Evolutionary conservation across 2,888 invertebrate genomes (phyloP), one percentile per base, ranked within the genome.

Genomic region (Eubasilissa splendida): DNA sequence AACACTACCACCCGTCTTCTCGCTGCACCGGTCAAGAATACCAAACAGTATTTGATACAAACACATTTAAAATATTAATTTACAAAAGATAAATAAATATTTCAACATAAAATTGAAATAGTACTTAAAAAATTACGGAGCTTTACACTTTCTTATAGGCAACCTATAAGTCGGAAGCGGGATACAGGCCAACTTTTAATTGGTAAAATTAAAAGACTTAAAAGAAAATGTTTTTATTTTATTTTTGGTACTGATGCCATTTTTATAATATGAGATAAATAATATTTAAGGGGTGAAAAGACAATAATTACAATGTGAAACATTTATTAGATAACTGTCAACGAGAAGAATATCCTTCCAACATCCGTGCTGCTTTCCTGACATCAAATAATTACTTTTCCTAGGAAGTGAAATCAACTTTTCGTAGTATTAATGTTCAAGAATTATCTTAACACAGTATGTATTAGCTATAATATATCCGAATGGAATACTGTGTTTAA

Each of bases 1-100:
- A 66, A 42, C 50, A 68, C 71, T 85, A 84, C 85, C 85, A 85
- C 85, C 86, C 85, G 22, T 11, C 42, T 42, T 11, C 33, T 8
- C n/a, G 12, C 50, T 33, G 22, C 22, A 22, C 66, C n/a, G 1
- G 42, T 12, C 22, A 22, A 22, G 22, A 22, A 22, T 22, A 22
- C 22, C 22, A 22, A 22, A 22, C 66, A 50, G n/a, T 8, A 66
- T 66, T 66, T 42, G 22, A 22, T 22, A 22, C 22, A 22, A 22
- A 22, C 22, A 22, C 22, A 22, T 22, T 22, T 22, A 22, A 22
- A 22, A 22, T 22, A 22, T 33, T 66, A 66, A 33, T 66, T 66
- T 66, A 66, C 50, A 66, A 33, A 63, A 66, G 66, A 66, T n/a
- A 66, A 22, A 50, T 50, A 42, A 42, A 66, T 42, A 66, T 50